phyloP scores from a whole-genome alignment of 2,113 vertebrate species.

The Oostethus manadensis region DNA sequence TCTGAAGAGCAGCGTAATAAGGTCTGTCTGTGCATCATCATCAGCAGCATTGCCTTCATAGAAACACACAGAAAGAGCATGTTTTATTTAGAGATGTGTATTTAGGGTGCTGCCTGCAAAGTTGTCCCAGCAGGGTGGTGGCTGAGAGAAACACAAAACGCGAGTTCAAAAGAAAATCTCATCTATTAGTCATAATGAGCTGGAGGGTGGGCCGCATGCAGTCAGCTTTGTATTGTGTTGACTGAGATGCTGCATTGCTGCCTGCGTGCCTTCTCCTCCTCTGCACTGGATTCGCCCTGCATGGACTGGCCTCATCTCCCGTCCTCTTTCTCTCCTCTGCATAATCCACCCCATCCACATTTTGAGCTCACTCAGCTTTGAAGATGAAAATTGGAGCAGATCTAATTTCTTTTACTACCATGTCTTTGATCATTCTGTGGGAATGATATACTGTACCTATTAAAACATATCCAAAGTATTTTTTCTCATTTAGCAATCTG shows the following conservation, averaged over 20 bases:
- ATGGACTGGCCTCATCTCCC: slow-evolving; percentile 32
- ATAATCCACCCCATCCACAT: slow-evolving; percentile 3
- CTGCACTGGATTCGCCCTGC: slow-evolving; percentile 13
- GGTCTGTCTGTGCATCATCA: too few relatives aligned
- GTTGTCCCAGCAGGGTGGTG: too few relatives aligned
- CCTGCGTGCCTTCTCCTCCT: slow-evolving; percentile 16
- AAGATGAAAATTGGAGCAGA: slow-evolving; percentile 53
- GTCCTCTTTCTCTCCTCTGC: slow-evolving; percentile 7
- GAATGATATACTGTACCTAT: too few relatives aligned
- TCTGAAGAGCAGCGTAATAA: too few relatives aligned
- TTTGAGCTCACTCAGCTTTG: slow-evolving; percentile 36
- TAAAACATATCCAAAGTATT: background rate
- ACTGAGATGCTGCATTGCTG: slow-evolving; percentile 32
- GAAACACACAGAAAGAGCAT: too few relatives aligned
- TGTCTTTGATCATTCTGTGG: too few relatives aligned
- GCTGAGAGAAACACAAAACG: too few relatives aligned
- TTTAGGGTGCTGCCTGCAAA: too few relatives aligned
- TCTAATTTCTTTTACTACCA: slow-evolving; percentile 1
- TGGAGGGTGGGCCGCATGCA: slow-evolving; percentile 33
- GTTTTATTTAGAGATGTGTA: too few relatives aligned
- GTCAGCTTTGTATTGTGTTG: slow-evolving; percentile 23
- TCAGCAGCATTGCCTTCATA: too few relatives aligned
- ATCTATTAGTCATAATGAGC: slow-evolving; percentile 58
- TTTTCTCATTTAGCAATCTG: background rate
- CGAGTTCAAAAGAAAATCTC: slow-evolving; percentile 24